Conservation (phyloP, 2,797 vertebrate species). For the Serranus cabrilla region DNA sequence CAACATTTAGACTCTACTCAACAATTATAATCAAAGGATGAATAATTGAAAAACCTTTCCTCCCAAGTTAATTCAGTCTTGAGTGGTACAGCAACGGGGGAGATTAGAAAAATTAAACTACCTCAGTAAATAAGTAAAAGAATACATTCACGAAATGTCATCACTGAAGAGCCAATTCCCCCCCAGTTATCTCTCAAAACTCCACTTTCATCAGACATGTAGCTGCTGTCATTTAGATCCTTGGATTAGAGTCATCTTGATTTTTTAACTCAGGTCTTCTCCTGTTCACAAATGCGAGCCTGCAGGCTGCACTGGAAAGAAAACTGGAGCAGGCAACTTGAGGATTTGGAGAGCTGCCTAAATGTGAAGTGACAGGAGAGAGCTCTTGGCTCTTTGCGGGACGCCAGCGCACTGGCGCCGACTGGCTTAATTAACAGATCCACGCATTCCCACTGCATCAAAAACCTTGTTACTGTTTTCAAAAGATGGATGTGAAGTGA, state of each 20-base stretch:
- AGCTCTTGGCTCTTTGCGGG: constrained; percentile 86
- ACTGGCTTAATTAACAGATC: constrained; percentile 81
- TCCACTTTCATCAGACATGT: neutral
- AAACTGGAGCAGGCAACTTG: constrained; percentile 61
- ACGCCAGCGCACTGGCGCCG: constrained; percentile 90
- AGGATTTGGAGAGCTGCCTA: constrained; percentile 80
- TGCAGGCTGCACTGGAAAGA: constrained; percentile 21
- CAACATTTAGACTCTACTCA: neutral
- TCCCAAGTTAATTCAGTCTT: neutral
- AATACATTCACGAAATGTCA: neutral
- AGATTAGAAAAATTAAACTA: neutral
- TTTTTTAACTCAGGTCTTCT: constrained; percentile 13
- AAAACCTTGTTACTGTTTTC: constrained; percentile 70
- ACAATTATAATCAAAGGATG: neutral
- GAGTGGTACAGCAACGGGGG: neutral
- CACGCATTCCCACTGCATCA: constrained; percentile 74
- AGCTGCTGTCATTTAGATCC: constrained; percentile 17
- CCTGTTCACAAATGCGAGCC: constrained; percentile 1
- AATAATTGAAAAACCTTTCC: neutral
- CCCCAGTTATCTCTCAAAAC: neutral
- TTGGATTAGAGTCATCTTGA: neutral
- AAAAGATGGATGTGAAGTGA: constrained; percentile 44
- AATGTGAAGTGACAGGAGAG: constrained; percentile 92
- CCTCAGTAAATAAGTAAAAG: neutral
- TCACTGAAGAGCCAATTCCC: neutral